A percentile compares a stretch with the other conserved stretches of the same genome.
phyloP scores from a whole-genome alignment of 2,888 invertebrate genomes.

The Cosmorhoe ocellata region DNA sequence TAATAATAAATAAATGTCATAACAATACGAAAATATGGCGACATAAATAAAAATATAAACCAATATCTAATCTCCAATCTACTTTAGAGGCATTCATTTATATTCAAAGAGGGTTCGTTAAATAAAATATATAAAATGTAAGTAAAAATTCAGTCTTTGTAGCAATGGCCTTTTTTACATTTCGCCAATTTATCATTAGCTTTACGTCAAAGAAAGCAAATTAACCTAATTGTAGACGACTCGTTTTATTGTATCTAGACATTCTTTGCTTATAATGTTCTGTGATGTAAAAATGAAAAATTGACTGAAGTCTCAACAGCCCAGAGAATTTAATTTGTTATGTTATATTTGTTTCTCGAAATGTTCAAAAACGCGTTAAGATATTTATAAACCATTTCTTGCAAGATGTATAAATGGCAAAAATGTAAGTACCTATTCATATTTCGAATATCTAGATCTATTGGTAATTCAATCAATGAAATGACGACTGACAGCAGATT shows the following conservation, averaged over 20 bases:
- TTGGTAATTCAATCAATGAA: no score
- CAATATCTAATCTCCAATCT: slow-evolving; percentile 27
- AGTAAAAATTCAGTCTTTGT: slow-evolving; percentile 34
- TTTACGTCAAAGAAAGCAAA: slow-evolving; percentile 35
- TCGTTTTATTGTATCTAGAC: slow-evolving; percentile 23
- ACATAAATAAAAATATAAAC: slow-evolving; percentile 13
- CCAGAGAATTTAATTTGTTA: slow-evolving; percentile 1
- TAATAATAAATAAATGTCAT: no score
- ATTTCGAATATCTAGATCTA: no score
- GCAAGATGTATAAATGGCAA: no score
- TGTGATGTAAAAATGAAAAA: slow-evolving; percentile 2
- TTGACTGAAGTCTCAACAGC: background rate
- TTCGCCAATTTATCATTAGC: slow-evolving; percentile 37
- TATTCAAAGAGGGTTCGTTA: slow-evolving; percentile 33
- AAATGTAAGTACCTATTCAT: no score
- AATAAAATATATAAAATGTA: slow-evolving; percentile 29
- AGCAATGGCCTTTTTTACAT: slow-evolving; percentile 32
- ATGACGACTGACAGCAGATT: no score
- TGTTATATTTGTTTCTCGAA: background rate
- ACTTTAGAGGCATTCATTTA: slow-evolving; percentile 31
- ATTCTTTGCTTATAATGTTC: slow-evolving; percentile 15
- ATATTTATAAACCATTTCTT: no score
- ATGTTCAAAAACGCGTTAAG: no score
- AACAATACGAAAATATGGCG: no score
- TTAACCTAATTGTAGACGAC: slow-evolving; percentile 34